Evolutionary conservation across 2,113 vertebrate genomes (phyloP), one percentile per base, ranked within the genome.

Genomic region (Pogonocichla stellata): DNA sequence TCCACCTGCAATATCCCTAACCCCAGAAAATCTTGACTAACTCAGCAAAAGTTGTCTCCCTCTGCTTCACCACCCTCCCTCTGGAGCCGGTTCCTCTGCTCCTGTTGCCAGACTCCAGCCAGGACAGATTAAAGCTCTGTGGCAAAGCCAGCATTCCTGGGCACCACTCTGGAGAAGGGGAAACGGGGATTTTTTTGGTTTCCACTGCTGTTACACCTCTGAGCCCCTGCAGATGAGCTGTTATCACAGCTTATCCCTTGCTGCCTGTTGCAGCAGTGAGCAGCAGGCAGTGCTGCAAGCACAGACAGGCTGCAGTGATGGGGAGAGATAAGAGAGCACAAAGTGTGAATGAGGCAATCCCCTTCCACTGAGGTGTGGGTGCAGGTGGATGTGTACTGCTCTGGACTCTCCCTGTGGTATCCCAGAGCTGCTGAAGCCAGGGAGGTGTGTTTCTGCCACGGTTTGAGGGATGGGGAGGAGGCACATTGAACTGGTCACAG

Each of bases 201-300:
- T 47, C 43, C 47, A 3, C 47, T 0, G 14, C 74, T 2, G 14
- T 17, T 83, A 34, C 1, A 3, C 36, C 84, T 65, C 45, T n/a
- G 67, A 94, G 84, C 56, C 81, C 42, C 79, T 71, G 77, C 48
- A 90, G 95, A 90, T 54, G 77, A 88, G 92, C 90, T 75, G 93
- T 74, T 88, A 88, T 0, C 36, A 40, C 72, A 60, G 88, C 65
- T 92, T 75, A 90, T 84, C 82, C 93, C 80, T 61, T 5, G 53
- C 84, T 94, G 91, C 86, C 92, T 57, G 61, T 69, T 71, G 87
- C 45, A 8, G 82, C 26, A 78, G 89, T 5, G 92, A 87, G 90
- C 88, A 74, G 95, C 89, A 86, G 87, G 96, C 84, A 18, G 18
- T 81, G 77, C 93, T 42, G 53, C 70, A 28, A 96, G 94, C 65